Conservation (phyloP, 1,140 invertebrate species). For the Cydia strobilella region DNA sequence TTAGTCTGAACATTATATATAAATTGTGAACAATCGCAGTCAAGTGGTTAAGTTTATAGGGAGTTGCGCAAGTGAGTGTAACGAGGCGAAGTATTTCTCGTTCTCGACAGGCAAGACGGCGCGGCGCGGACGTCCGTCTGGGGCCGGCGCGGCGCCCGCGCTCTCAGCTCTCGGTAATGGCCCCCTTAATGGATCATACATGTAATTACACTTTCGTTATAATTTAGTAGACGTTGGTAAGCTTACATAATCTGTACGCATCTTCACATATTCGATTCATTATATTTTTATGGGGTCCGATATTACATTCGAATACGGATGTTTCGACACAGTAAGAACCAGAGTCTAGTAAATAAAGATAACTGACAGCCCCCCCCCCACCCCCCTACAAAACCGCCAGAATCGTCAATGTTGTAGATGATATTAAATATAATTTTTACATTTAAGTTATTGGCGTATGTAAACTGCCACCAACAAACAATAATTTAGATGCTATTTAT, state of each 20-base stretch:
- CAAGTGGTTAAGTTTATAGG: constrained; percentile 34
- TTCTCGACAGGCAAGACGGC: constrained; percentile 12
- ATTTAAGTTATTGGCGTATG: too few relatives aligned
- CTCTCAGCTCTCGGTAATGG: constrained; percentile 44
- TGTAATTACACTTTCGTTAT: constrained; percentile 57
- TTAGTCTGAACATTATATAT: constrained; percentile 53
- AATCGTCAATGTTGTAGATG: too few relatives aligned
- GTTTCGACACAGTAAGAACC: constrained; percentile 5
- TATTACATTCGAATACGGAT: constrained; percentile 22
- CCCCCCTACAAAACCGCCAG: too few relatives aligned
- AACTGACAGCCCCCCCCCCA: too few relatives aligned
- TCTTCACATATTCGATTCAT: constrained; percentile 37
- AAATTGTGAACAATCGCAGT: constrained; percentile 54
- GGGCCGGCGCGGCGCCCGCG: constrained; percentile 16
- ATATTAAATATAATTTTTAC: too few relatives aligned
- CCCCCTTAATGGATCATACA: constrained; percentile 57
- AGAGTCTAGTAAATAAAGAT: too few relatives aligned
- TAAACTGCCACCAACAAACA: too few relatives aligned
- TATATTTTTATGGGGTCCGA: constrained; percentile 37
- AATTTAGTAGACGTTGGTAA: constrained; percentile 46
- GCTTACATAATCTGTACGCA: constrained; percentile 45
- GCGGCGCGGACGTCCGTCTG: constrained; percentile 4
- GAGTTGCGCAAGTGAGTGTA: constrained; percentile 49
- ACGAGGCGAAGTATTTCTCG: constrained; percentile 28
- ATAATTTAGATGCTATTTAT: too few relatives aligned